Evolutionary conservation across 53 echinoderm and acorn worm genomes (phyloP), one percentile per base, ranked within the genome.

Genomic region (Apostichopus leukothele): DNA sequence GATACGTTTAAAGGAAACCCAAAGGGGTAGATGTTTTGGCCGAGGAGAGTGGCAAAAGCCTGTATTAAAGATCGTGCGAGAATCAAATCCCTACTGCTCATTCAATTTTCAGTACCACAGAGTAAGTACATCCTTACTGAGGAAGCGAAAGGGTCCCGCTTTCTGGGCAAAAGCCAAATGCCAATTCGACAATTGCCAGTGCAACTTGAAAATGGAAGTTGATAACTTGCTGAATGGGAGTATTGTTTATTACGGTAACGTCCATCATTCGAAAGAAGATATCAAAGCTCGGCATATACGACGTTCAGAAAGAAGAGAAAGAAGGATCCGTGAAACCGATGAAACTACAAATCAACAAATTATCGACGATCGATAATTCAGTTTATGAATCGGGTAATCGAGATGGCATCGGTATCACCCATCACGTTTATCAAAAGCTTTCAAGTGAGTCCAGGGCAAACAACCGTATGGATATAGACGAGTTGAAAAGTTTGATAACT

Each of bases 21-120:
- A n/a, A n/a, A 67, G 14, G 14, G 67, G 67, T 5, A 76, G 76
- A 76, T 76, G 76, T 76, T 76, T 76, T 76, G 27, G 14, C 12
- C 20, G 25, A 9, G 83, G 83, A 11, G 83, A 83, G 23, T 83
- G 83, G 83, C 83, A 83, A 57, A 83, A 83, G 21, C 13, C 5
- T 60, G 51, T 83, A 1, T 9, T 83, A 11, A 27, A 63, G 25
- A 21, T n/a, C 5, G 18, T 83, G 25, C 52, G 53, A 9, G 14
- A 21, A 13, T 83, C 20, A 27, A 83, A 83, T 63, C 84, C 84
- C 20, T 83, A 83, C 16, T 83, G 84, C 22, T 52, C 57, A 19
- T 9, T 83, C 63, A 83, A 54, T 52, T 83, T 83, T 27, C 52
- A 63, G 22, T 83, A 27, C 1, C 84, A 83, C 26, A 18, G 53